Evolutionary conservation across 2,888 invertebrate species (phyloP), one percentile per base, ranked within the genome.

Genomic region (Chrysolina americana): DNA sequence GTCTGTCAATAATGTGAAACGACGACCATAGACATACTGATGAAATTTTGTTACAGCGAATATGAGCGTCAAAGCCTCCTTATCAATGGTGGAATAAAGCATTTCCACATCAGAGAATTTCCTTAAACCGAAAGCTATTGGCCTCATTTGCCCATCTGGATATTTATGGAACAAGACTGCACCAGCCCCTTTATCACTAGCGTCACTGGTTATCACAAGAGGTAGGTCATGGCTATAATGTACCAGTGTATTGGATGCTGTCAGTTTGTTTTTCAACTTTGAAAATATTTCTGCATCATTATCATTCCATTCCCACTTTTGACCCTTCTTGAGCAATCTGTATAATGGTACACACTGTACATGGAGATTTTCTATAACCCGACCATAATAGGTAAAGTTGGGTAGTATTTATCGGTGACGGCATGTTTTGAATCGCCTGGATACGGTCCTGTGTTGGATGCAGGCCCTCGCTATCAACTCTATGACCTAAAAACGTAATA

Each of bases 41-140:
- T 76, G 71, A 56, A 76, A 76, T 28, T 69, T 70, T 2, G 68
- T 70, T 15, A 76, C 56, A 10, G 71, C 76, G 56, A 66, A 77
- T 41, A 78, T 50, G 41, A 77, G 23, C 11, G 65, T 74, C 59
- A 77, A 63, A 41, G 75, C 78, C 68, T n/a, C n/a, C n/a, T n/a
- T n/a, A 50, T 78, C 76, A 62, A 79, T 77, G 2, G 71, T 70
- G 11, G 74, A 50, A 56, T 74, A 78, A 8, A 48, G 47, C 19
- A 41, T 63, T 69, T 79, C 78, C n/a, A 59, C 50, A 65, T 76
- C 68, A 19, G 50, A 70, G 11, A 65, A 73, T 13, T 28, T 68
- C 13, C 77, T 41, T 8, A 77, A 77, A n/a, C 75, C 75, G 56
- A 65, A 79, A 9, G 75, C 76, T n/a, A 79, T 73, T 36, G 74